Evolutionary conservation across 1,140 invertebrate species (phyloP), one percentile per base, ranked within the genome.

Genomic region (Lepidurus packardi): DNA sequence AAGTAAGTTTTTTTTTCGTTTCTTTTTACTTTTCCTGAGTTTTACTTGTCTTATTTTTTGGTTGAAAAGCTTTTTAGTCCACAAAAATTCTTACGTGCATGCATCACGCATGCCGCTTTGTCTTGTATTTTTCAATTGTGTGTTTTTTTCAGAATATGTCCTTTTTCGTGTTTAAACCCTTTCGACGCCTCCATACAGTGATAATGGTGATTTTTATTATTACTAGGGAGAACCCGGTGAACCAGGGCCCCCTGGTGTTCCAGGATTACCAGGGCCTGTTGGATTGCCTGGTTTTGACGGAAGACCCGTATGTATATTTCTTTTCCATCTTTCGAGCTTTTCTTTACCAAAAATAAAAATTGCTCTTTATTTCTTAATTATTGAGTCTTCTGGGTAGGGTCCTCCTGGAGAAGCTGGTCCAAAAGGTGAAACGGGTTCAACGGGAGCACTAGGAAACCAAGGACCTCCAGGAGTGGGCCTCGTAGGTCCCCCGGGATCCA

Each of bases 141-240:
- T 13, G 10, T 65, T 65, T 65, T 21, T 13, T 65, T 1, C 7
- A 1, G 10, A 65, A 65, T 7, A 47, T 43, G 25, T 76, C 43
- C 13, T 76, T 43, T 34, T 76, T 47, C n/a, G 25, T 47, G 25
- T 77, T n/a, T 47, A 41, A 41, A n/a, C 45, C 42, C 34, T 44
- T 9, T 47, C 16, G 24, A 77, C 76, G 44, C 76, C 13, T 25
- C 34, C 45, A 16, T 47, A 65, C 16, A 16, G 53, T 41, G 16
- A 77, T 76, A 77, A 79, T 77, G 74, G 76, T 76, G n/a, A 44
- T 78, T 77, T 73, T 79, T 78, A 79, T 24, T 73, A 74, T 78
- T 76, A 34, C 3, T 82, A 96, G 94, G 95, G 94, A 73, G 93
- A 97, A 85, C 93, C 95, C 76, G 93, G 94, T 75, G 91, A 95